Conservation (phyloP, 1,140 invertebrate species). For the Nixonia krombeini region DNA sequence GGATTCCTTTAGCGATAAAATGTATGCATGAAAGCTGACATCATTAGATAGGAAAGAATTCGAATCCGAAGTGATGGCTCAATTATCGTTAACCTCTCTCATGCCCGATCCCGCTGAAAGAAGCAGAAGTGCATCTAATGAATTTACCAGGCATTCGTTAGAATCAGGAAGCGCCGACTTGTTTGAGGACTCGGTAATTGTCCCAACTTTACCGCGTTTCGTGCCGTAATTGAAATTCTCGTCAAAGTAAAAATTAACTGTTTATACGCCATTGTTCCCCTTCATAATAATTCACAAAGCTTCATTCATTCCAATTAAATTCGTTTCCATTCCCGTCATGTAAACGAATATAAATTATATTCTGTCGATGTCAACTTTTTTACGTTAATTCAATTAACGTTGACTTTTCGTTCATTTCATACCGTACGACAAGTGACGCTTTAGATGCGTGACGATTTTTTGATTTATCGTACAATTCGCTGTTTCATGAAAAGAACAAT, state of each 20-base stretch:
- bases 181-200: constrained; percentile 35
- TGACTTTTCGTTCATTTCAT: too few species aligned
- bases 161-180: constrained; percentile 42
- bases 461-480: too few species aligned
- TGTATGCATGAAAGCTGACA: constrained; percentile 46
- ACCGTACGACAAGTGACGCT: too few species aligned
- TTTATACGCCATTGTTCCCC: constrained; percentile 3
- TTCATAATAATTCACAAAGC: too few species aligned
- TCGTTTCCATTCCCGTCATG: too few species aligned
- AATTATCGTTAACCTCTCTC: constrained; percentile 47
- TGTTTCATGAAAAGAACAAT: too few species aligned
- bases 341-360: too few species aligned
- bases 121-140: constrained; percentile 45
- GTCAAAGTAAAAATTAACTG: constrained; percentile 17
- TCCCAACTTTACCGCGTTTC: constrained; percentile 28
- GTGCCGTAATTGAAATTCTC: constrained; percentile 43
- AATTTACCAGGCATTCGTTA: constrained; percentile 47
- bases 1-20: constrained; percentile 44
- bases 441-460: too few species aligned
- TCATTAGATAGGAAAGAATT: constrained; percentile 45
- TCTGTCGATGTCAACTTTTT: too few species aligned
- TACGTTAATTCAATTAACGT: too few species aligned
- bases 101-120: constrained; percentile 44
- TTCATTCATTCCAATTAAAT: too few species aligned
- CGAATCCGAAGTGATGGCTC: constrained; percentile 46